Evolutionary conservation across 1,140 invertebrate genomes (phyloP), one percentile per base, ranked within the genome.

Genomic region (Aphaenogaster rudis): DNA sequence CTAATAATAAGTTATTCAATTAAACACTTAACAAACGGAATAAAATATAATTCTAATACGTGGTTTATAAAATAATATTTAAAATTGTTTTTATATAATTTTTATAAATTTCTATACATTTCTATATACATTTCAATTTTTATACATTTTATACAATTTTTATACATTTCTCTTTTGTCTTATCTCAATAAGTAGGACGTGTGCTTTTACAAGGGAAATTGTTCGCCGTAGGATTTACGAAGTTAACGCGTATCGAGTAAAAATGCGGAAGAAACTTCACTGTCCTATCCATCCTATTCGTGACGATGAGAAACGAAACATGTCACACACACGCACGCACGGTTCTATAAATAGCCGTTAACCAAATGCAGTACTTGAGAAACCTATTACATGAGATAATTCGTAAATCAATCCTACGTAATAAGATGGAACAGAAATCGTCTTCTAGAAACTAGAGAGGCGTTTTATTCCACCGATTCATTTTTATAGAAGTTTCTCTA

Each of bases 311-410:
- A 67, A 39, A 21, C 33, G 17, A 67, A 39, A 21, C 33, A 11
- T 39, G 33, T 79, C 33, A 3, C 17, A 66, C 15, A 28, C 45
- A 52, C 45, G 63, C 48, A 67, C 48, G 45, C 45, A 7, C 0
- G n/a, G n/a, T 54, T 66, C 78, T 67, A 67, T 80, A 67, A 80
- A 80, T 80, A 80, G 45, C 8, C n/a, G 36, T 80, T 80, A 67
- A 36, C 50, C 7, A 63, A 80, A 52, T 28, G n/a, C 2, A 21
- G 3, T 39, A 57, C 45, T 63, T 54, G 48, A 67, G 66, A 67
- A 67, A 80, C 33, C 33, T 11, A 42, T 54, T 67, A 54, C 45
- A 36, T 54, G 63, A 80, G 13, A 13, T 80, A 52, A 67, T 54
- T 17, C 61, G 61, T 80, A 66, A 64, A 66, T 13, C 9, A 28